Evolutionary conservation across 2,113 vertebrate genomes (phyloP).

Genomic region (Engystomops pustulosus): DNA sequence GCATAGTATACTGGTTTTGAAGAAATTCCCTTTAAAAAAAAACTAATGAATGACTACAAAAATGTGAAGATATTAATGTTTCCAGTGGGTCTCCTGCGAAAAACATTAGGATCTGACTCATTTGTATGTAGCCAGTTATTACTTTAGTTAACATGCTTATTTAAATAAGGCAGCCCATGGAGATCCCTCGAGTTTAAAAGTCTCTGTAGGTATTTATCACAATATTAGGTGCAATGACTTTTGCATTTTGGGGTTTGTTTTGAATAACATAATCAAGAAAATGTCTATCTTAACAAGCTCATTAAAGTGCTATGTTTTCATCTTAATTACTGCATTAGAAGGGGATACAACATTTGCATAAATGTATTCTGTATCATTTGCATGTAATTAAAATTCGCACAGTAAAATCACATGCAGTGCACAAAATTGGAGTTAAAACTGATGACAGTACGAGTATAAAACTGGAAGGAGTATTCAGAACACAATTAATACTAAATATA

Average conservation of each 20-base stretch:
- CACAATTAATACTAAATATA: constrained; percentile 48
- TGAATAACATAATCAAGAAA: constrained; percentile 53
- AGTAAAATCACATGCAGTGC: constrained; percentile 44
- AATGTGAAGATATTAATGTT: not conserved
- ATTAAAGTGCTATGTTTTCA: constrained; percentile 47
- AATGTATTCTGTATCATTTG: constrained; percentile 55
- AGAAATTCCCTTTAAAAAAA: not conserved
- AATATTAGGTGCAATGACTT: constrained; percentile 46
- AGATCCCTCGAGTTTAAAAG: constrained; percentile 4
- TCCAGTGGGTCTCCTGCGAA: not conserved
- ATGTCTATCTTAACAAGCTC: constrained; percentile 51
- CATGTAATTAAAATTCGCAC: constrained; percentile 49
- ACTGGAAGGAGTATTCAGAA: constrained; percentile 2
- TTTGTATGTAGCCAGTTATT: constrained; percentile 16
- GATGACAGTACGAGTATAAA: constrained; percentile 29
- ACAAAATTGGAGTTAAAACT: constrained; percentile 46
- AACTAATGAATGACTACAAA: not conserved
- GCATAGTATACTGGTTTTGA: no score
- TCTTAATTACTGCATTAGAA: constrained; percentile 52
- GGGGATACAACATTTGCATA: constrained; percentile 47
- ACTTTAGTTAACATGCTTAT: constrained; percentile 10
- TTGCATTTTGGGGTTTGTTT: constrained; percentile 43
- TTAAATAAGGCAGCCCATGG: constrained; percentile 9
- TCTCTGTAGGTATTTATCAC: constrained; percentile 51
- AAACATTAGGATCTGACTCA: not conserved